phyloP scores from a whole-genome alignment of 2,797 vertebrate genomes.

The Crocidura indochinensis region DNA sequence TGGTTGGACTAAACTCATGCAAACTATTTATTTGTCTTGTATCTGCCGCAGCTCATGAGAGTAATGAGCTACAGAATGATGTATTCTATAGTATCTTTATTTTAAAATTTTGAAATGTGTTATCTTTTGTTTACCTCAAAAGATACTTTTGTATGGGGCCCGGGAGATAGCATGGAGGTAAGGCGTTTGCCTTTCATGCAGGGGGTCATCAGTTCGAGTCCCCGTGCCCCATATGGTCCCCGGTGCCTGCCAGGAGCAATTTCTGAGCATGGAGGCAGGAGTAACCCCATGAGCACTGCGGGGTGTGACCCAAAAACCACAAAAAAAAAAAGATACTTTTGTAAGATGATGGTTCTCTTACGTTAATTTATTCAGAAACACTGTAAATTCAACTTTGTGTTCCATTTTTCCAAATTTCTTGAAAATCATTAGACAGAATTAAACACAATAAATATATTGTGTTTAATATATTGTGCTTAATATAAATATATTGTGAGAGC shows the following conservation, averaged over 20 bases:
- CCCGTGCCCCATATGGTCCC: too few relatives aligned
- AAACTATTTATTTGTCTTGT: neutral
- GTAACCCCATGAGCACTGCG: too few relatives aligned
- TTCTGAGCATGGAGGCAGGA: too few relatives aligned
- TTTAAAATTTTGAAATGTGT: neutral
- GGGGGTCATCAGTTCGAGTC: too few relatives aligned
- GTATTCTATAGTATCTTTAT: neutral
- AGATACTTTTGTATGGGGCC: neutral
- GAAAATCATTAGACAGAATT: neutral
- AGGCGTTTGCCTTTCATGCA: too few relatives aligned
- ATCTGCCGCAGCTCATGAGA: neutral
- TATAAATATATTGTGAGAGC: neutral
- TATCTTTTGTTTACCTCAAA: slow-evolving; percentile 10
- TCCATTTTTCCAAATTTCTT: neutral
- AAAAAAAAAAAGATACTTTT: slow-evolving; percentile 1
- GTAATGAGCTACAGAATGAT: neutral
- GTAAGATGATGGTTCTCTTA: neutral
- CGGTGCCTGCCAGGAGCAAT: too few relatives aligned
- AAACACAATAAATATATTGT: neutral
- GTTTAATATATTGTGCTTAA: too few relatives aligned
- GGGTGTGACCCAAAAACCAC: too few relatives aligned
- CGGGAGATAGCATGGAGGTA: too few relatives aligned
- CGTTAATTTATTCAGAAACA: neutral
- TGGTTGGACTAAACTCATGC: neutral
- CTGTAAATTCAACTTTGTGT: neutral